These are phyloP conservation scores for Oxygymnocypris stewartii DNA, from an alignment of 2,113 vertebrate species.

Conservation along the genomic window DNA sequence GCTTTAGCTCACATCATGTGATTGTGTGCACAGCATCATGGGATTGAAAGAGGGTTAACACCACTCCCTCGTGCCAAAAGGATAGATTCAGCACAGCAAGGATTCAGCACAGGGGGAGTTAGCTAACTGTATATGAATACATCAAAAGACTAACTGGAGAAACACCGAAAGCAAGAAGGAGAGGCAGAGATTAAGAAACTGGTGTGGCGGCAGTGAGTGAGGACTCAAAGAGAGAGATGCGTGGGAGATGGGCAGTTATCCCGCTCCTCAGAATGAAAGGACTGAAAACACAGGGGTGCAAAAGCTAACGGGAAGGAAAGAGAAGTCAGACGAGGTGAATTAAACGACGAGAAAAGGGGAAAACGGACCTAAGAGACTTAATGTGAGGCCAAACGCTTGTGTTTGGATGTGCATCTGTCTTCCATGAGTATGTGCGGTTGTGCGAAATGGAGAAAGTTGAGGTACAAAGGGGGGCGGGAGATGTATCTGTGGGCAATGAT, in stretches of 20 bases:
- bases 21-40: constrained; percentile 4
- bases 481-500: constrained; percentile 66
- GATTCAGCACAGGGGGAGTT: constrained; percentile 20
- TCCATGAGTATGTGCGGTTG: background rate
- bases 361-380: constrained; percentile 22
- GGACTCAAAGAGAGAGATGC: constrained; percentile 26
- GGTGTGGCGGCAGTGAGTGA: constrained; percentile 4
- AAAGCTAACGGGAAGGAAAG: constrained; percentile 34
- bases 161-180: constrained; percentile 19
- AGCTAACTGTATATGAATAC: constrained; percentile 44
- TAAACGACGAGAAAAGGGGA: constrained; percentile 23
- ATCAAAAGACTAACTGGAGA: constrained; percentile 28
- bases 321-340: constrained; percentile 37
- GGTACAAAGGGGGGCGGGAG: background rate
- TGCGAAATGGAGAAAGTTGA: background rate
- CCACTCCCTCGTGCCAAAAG: constrained; percentile 14
- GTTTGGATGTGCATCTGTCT: background rate
- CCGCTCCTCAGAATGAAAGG: background rate
- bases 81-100: constrained; percentile 36
- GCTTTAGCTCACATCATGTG: constrained; percentile 9
- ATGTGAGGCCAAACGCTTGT: background rate
- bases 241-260: constrained; percentile 16
- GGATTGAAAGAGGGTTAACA: constrained; percentile 13
- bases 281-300: constrained; percentile 2
- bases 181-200: background rate